phyloP scores from a whole-genome alignment of 2,797 vertebrate species.

The Rachycentron canadum region DNA sequence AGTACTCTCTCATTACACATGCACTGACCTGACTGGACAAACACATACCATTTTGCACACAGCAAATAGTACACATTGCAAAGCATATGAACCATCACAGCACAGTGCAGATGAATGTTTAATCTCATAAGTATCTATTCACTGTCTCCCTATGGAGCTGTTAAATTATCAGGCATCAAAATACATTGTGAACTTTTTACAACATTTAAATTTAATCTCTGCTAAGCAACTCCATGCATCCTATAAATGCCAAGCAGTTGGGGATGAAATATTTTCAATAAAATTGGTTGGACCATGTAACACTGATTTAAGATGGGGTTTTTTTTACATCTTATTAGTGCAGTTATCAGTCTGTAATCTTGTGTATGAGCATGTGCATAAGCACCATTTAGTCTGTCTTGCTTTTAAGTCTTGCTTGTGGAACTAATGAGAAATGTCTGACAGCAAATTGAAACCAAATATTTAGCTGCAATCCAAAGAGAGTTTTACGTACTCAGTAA shows the following conservation, averaged over 20 bases:
- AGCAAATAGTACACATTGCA: slow-evolving; percentile 8
- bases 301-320: slow-evolving; percentile 14
- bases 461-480: slow-evolving; percentile 48
- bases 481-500: slow-evolving; percentile 35
- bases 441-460: slow-evolving; percentile 69
- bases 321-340: slow-evolving; percentile 33
- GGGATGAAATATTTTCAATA: slow-evolving; percentile 23
- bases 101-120: slow-evolving; percentile 19
- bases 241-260: slow-evolving; percentile 9
- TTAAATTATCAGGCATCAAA: slow-evolving; percentile 22
- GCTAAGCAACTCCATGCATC: slow-evolving; percentile 15
- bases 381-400: slow-evolving; percentile 2
- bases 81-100: slow-evolving; percentile 1
- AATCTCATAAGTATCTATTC: slow-evolving; percentile 21
- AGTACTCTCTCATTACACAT: slow-evolving; percentile 32
- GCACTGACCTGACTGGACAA: slow-evolving; percentile 28
- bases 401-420: slow-evolving; percentile 35
- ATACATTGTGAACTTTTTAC: slow-evolving; percentile 27
- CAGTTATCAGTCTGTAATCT: slow-evolving; percentile 16
- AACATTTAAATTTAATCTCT: slow-evolving; percentile 8
- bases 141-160: slow-evolving; percentile 8
- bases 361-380: slow-evolving; percentile 5
- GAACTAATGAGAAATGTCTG: slow-evolving; percentile 54
- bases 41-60: slow-evolving; percentile 10
- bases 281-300: slow-evolving; percentile 29